A percentile compares a stretch with the other conserved stretches of the same genome.
Conservation (phyloP, 1,140 invertebrate genomes). For the Pseudomyrmex gracilis region DNA sequence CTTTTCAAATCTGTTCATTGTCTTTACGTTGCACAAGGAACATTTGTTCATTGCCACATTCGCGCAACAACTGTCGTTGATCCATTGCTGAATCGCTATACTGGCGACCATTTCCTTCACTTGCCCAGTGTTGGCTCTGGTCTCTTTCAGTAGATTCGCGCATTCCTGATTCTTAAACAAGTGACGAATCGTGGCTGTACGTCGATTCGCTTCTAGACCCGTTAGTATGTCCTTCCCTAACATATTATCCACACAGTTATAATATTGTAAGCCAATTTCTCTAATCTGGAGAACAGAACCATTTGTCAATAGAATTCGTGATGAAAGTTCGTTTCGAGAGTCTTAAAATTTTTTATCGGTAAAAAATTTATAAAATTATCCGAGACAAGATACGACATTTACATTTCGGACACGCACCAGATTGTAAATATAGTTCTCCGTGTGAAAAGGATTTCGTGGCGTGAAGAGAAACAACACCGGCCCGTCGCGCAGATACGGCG, state of each 20-base stretch:
- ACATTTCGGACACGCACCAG: conserved; percentile 88
- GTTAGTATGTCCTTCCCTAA: conserved; percentile 82
- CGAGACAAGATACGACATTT: conserved; percentile 47
- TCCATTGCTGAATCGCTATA: conserved; percentile 79
- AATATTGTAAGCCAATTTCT: conserved; percentile 89
- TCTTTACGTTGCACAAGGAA: conserved; percentile 73
- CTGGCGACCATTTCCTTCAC: conserved; percentile 61
- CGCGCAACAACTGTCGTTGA: conserved; percentile 83
- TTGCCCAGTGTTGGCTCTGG: conserved; percentile 33
- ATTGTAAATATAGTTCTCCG: conserved; percentile 87
- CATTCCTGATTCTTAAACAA: conserved; percentile 72
- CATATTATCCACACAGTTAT: conserved; percentile 87
- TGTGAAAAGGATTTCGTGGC: conserved; percentile 88
- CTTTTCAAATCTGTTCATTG: conserved; percentile 37
- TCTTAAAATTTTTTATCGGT: no score
- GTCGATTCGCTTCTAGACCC: conserved; percentile 72
- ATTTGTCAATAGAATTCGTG: conserved; percentile 28
- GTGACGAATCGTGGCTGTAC: conserved; percentile 65
- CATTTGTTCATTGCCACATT: conserved; percentile 82
- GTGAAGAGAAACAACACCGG: conserved; percentile 90
- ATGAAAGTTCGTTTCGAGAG: no score
- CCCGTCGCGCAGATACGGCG: conserved; percentile 87
- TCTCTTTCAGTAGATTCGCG: conserved; percentile 66
- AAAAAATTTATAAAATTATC: neutral
- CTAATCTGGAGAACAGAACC: conserved; percentile 86